A percentile compares a stretch with the other conserved stretches of the same genome.
These are phyloP conservation scores for Pterocles burchelli DNA, from an alignment of 2,113 vertebrate genomes.

Conservation along the genomic window DNA sequence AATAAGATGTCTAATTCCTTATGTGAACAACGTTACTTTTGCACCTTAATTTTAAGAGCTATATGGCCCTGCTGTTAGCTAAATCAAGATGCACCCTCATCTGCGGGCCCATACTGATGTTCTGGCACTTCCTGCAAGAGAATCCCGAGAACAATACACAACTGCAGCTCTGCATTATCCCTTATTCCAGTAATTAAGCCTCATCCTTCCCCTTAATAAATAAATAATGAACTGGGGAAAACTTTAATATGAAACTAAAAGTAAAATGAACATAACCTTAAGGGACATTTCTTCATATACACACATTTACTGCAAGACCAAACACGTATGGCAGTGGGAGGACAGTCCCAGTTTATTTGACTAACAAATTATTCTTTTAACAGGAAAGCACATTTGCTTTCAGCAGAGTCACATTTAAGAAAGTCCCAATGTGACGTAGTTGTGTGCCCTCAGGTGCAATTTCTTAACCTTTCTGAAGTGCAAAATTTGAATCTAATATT, in stretches of 20 bases:
- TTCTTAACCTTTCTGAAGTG: slow-evolving; percentile 35
- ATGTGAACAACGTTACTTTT: background rate
- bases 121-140: background rate
- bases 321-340: background rate
- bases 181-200: background rate
- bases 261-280: background rate
- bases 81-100: background rate
- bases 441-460: background rate
- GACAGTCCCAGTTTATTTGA: background rate
- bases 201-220: background rate
- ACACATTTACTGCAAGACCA: background rate
- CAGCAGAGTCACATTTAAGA: background rate
- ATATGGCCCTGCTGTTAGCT: background rate
- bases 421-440: background rate
- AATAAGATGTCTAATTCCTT: background rate
- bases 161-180: background rate
- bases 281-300: background rate
- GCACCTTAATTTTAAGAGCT: background rate
- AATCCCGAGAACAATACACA: background rate
- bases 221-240: background rate
- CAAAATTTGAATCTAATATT: background rate
- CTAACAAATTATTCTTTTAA: slow-evolving; percentile 28
- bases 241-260: background rate
- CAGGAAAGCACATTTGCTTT: background rate
- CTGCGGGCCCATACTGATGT: background rate